Base-by-base conservation (phyloP, 1,140 invertebrate genomes). In the Myzus persicae region DNA sequence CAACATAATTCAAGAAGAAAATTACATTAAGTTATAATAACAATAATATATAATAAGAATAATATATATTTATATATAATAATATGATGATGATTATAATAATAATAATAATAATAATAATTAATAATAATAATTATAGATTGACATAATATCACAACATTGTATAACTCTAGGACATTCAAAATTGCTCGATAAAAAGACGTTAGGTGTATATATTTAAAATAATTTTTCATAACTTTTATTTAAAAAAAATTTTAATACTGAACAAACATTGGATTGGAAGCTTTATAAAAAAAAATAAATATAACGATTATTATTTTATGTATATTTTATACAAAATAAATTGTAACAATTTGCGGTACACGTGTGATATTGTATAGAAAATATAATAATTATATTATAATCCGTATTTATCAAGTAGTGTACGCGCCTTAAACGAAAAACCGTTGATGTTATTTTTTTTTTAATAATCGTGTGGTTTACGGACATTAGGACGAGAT, bases 101-200 rank as follows among this genome's bases (percentile, higher is more conserved):
- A 91, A 90, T 90, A 90, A 54, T 89, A 54, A n/a, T 42, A 81
- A 46, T 38, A 67, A 90, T 91, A 67, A 91, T 54, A 81, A 67
- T 81, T 54, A 90, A 59, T 81, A 90, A 67, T 81, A 36, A 91
- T 81, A 51, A 84, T 84, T 51, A 92, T 92, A 92, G 67, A 92
- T 92, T 92, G 91, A 92, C 76, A 92, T 84, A 92, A 92, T 92
- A 92, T 84, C 81, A 92, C 81, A 84, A 92, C 91, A 84, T 92
- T 92, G 46, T 51, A 92, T 36, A 92, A 92, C 31, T 92, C 91
- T 82, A 82, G 24, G 81, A 84, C 20, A 91, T 44, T 91, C 42
- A 81, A 18, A 92, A 92, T 92, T 84, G 91, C 76, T 92, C n/a
- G 91, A 84, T 82, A 92, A 92, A 92, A 76, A 92, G 44, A 92